These are phyloP conservation scores for Agonopterix heracliana DNA, from an alignment of 2,888 invertebrate genomes.

Conservation along the genomic window DNA sequence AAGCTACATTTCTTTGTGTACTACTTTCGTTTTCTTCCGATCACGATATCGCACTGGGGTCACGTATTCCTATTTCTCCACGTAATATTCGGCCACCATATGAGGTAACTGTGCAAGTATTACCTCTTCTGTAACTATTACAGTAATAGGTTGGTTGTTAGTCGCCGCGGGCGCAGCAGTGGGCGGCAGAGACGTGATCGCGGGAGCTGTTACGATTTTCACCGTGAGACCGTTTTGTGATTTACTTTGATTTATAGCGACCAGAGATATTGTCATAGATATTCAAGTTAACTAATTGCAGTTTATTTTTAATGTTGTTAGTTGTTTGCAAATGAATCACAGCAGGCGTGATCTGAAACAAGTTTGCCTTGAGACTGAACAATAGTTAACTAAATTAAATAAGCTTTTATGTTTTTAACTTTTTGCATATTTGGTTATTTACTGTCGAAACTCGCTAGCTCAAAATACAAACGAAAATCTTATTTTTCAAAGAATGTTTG, in stretches of 20 bases:
- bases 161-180: conserved; percentile 9
- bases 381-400: too few species aligned
- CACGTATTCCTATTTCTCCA: conserved; percentile 13
- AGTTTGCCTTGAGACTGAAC: too few species aligned
- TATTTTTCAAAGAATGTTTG: too few species aligned
- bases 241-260: not conserved
- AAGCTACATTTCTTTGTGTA: not conserved
- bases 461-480: too few species aligned
- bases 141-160: conserved; percentile 3
- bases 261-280: too few species aligned
- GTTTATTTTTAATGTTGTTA: too few species aligned
- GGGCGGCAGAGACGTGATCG: conserved; percentile 10
- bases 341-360: too few species aligned
- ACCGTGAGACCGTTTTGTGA: conserved; percentile 11
- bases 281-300: too few species aligned
- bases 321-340: too few species aligned
- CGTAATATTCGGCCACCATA: conserved; percentile 13
- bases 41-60: conserved; percentile 8
- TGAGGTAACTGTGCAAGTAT: conserved; percentile 16
- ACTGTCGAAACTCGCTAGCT: too few species aligned
- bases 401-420: too few species aligned
- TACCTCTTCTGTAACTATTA: conserved; percentile 11
- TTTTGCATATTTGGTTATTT: too few species aligned
- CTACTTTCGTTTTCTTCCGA: conserved; percentile 8
- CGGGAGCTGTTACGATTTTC: conserved; percentile 17